Base-by-base conservation (phyloP, 1,140 invertebrate genomes). In the Plodia interpunctella region DNA sequence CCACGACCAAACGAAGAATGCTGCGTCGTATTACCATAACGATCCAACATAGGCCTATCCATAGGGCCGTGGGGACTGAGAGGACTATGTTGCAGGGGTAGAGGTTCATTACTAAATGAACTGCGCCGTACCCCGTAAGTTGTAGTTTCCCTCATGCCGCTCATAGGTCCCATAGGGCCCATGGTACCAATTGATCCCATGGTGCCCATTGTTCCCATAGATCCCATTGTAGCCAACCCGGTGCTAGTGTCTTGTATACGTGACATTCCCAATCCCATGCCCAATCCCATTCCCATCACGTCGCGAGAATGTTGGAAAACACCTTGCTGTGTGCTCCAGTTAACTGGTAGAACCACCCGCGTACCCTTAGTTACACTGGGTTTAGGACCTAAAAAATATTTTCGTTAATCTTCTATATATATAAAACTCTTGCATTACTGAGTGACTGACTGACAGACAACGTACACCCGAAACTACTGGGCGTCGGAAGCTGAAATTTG, bases 341-440 rank as follows among this genome's bases (percentile, higher is more conserved):
- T 89, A 0, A 94, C 87, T 13, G 91, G 90, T 9, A 94, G 70
- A 54, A 94, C 91, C 5, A 92, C 91, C 59, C 91, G 82, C 11
- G 93, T 94, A 25, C 93, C 93, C 81, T 93, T 93, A 0, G 92
- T 91, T 1, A 93, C 90, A 57, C 91, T 90, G 1, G 93, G 92
- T 60, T 92, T 92, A n/a, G 92, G 90, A 62, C 93, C 93, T 94
- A 68, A 72, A 66, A 64, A 62, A 53, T 58, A 60, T 10, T 32
- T 6, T 5, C 5, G 38, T 5, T 11, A 38, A 2, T 52, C n/a
- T n/a, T n/a, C n/a, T n/a, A n/a, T n/a, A n/a, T n/a, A n/a, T n/a
- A n/a, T n/a, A n/a, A n/a, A n/a, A n/a, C n/a, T n/a, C n/a, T n/a
- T n/a, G n/a, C n/a, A n/a, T n/a, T n/a, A n/a, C n/a, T n/a, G n/a